A percentile compares a stretch with the other conserved stretches of the same genome.
phyloP scores from a whole-genome alignment of 2,797 vertebrate species.

The Gobio occitaniae region DNA sequence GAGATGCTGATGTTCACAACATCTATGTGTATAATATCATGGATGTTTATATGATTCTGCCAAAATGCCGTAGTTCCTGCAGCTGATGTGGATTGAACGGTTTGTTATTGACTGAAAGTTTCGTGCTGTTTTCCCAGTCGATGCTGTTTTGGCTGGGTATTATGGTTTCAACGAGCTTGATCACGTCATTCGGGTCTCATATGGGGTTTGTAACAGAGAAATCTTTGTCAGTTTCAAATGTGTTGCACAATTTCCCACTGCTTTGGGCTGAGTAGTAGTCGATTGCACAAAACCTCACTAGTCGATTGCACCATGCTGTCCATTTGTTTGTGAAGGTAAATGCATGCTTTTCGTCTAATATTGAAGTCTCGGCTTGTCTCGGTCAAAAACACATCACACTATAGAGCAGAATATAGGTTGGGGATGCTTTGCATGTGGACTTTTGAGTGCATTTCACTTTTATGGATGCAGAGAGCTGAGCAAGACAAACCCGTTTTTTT shows the following conservation, averaged over 20 bases:
- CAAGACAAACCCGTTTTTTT: not conserved
- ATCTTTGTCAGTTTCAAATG: constrained; percentile 1
- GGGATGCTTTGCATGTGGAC: not conserved
- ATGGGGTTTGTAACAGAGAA: not conserved
- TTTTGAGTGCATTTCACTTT: not conserved
- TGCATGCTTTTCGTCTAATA: not conserved
- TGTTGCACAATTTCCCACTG: constrained; percentile 8
- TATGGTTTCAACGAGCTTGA: not conserved
- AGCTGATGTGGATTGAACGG: not conserved
- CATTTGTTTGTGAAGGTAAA: not conserved
- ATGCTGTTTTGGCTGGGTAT: not conserved
- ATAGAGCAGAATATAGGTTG: not conserved
- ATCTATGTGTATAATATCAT: too few relatives aligned
- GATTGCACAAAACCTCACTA: not conserved
- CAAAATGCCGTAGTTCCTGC: too few relatives aligned
- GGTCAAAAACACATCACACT: not conserved
- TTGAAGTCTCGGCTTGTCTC: not conserved
- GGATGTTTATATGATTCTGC: too few relatives aligned
- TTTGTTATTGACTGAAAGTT: not conserved
- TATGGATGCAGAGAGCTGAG: not conserved
- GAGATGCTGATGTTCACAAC: not conserved
- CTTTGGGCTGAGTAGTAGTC: not conserved
- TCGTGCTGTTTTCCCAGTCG: not conserved
- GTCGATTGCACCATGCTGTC: constrained; percentile 4
- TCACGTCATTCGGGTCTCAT: not conserved